Evolutionary conservation across 2,797 vertebrate genomes (phyloP).

Genomic region (Chelmon rostratus): DNA sequence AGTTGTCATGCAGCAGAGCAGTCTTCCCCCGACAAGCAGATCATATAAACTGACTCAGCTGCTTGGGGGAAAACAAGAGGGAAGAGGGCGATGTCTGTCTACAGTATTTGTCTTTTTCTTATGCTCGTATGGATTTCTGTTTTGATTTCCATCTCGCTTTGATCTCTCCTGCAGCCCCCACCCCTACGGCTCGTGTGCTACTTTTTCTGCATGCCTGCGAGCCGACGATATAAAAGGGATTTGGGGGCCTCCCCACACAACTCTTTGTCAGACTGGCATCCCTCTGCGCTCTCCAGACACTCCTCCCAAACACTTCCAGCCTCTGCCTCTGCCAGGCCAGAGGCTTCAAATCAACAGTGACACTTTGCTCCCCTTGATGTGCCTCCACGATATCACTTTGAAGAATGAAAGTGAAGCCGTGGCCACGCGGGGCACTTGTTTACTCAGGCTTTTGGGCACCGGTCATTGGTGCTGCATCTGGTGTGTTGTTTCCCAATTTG

Average conservation of each 20-base stretch:
- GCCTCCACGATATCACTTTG: conserved; percentile 61
- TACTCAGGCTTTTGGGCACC: conserved; percentile 10
- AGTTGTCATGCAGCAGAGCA: conserved; percentile 56
- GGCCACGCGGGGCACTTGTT: conserved; percentile 50
- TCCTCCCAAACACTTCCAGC: conserved; percentile 64
- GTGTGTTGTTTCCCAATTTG: conserved; percentile 16
- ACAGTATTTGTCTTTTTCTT: conserved; percentile 54
- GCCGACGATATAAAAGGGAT: conserved; percentile 70
- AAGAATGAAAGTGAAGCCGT: conserved; percentile 63
- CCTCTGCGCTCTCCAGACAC: conserved; percentile 63
- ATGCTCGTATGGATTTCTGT: conserved; percentile 59
- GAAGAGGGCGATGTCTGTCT: conserved; percentile 35
- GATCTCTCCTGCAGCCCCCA: conserved; percentile 50
- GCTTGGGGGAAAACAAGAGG: neutral
- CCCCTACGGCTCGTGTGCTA: conserved; percentile 49
- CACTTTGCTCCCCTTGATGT: conserved; percentile 68
- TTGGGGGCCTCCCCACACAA: conserved; percentile 64
- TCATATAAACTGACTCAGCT: conserved; percentile 71
- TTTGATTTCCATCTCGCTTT: conserved; percentile 71
- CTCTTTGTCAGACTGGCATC: conserved; percentile 65
- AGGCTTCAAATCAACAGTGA: conserved; percentile 67
- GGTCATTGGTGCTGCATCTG: neutral
- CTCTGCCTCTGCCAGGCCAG: conserved; percentile 62
- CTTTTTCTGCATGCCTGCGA: conserved; percentile 60
- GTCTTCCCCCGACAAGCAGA: conserved; percentile 51